Evolutionary conservation across 37 sponge, comb jelly and placozoan species (phyloP).

Genomic region (Amphimedon queenslandica): DNA sequence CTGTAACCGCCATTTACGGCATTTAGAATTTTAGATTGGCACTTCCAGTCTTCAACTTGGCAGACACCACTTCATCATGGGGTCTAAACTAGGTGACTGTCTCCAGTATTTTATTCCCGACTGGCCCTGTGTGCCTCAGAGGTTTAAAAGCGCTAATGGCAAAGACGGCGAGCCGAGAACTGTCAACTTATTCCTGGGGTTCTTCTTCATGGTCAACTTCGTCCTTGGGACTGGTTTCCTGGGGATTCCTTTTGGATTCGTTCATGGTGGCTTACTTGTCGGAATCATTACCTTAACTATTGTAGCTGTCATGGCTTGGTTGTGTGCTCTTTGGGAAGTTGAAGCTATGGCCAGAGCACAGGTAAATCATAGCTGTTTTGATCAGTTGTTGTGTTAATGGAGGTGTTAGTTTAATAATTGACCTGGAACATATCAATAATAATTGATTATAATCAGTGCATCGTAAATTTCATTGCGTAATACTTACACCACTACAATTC

Average conservation of each 20-base stretch:
- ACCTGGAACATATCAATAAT: no score
- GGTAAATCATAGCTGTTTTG: constrained; percentile 20
- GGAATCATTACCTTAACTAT: constrained; percentile 50
- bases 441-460: no score
- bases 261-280: constrained; percentile 54
- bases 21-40: no score
- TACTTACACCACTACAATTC: no score
- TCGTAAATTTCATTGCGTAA: no score
- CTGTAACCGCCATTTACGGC: no score
- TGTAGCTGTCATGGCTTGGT: constrained; percentile 42
- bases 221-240: constrained; percentile 77
- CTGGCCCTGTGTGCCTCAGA: background rate
- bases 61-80: no score
- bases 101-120: background rate
- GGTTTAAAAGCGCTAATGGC: background rate
- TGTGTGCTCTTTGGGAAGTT: constrained; percentile 46
- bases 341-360: constrained; percentile 82
- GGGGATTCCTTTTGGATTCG: constrained; percentile 70
- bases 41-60: no score
- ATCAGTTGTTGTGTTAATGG: background rate
- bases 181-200: constrained; percentile 54
- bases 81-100: background rate
- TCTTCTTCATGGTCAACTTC: constrained; percentile 77
- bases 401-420: background rate
- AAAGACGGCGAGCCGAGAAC: constrained; percentile 35